phyloP scores from a whole-genome alignment of 2,113 vertebrate genomes.

The Myiozetetes cayanensis region DNA sequence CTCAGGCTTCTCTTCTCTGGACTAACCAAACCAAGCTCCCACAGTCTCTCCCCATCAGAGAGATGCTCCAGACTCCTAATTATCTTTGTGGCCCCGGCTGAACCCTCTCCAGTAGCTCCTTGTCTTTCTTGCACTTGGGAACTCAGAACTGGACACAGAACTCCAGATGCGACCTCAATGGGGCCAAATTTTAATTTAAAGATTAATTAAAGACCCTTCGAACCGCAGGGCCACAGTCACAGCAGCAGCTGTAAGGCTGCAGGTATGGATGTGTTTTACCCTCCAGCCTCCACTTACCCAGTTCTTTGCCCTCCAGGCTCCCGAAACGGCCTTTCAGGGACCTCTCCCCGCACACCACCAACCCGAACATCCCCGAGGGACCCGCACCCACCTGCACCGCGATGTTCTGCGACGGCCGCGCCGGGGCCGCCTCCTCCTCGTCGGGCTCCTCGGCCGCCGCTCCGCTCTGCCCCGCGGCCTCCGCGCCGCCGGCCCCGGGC shows the following conservation, averaged over 20 bases:
- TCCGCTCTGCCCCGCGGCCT: conserved; percentile 50
- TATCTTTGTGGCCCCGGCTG: not conserved
- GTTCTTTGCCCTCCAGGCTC: not conserved
- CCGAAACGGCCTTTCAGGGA: not conserved
- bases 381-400: conserved; percentile 72
- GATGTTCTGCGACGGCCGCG: conserved; percentile 73
- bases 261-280: not conserved
- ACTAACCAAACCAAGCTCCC: not conserved
- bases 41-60: not conserved
- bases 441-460: conserved; percentile 56
- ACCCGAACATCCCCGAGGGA: not conserved
- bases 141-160: not conserved
- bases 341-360: not conserved
- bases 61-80: not conserved
- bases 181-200: not conserved
- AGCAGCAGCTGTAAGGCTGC: not conserved
- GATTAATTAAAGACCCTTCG: not conserved
- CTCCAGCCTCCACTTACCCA: not conserved
- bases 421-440: conserved; percentile 54
- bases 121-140: not conserved
- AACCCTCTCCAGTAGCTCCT: not conserved
- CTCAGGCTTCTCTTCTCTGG: not conserved
- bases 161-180: not conserved
- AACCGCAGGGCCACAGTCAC: fast-evolving
- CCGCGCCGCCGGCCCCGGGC: not conserved